Base-by-base conservation (phyloP, 2,113 vertebrate genomes). In the Ancistrus triradiatus region DNA sequence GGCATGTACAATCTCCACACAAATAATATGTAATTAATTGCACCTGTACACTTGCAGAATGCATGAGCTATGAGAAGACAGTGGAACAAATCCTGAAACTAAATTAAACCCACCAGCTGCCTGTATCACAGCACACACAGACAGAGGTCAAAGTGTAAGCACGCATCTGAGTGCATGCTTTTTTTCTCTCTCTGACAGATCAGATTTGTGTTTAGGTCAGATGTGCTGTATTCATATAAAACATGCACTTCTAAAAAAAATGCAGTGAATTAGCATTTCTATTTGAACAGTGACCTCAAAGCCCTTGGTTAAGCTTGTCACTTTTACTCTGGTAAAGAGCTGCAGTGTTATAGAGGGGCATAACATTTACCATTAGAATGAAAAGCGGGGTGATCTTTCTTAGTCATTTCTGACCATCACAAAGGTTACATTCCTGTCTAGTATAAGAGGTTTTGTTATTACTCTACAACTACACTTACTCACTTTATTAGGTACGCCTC, bases 71-170 rank as follows among this genome's bases (percentile, higher is more conserved):
- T 33, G 47, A 42, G 48, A 43, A 56, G 52, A 72, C 70, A 69
- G 59, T 33, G 4, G 49, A 70, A 63, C 37, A 28, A 69, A 74
- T 46, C 38, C 33, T 57, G 59, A 67, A 77, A 72, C 55, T 49
- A 55, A 75, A 78, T 70, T 66, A 69, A 78, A 74, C 53, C 38
- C 56, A 68, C 37, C 83, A 80, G 77, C 75, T 83, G 81, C 70
- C 63, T 75, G 50, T 31, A 40, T 55, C 61, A 25, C 31, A 57
- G 62, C 25, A 61, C 66, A 63, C 47, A 68, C 66, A 57, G 37
- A 46, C 58, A 65, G 15, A 66, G 81, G 75, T 43, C 78, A 83
- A 63, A 72, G 80, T 64, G 82, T 72, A 74, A 72, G 47, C 61
- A 66, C 70, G 77, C 66, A 56, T 65, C 68, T 63, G 71, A 69